phyloP scores from a whole-genome alignment of 2,797 vertebrate genomes.

The Leptoclinus maculatus region DNA sequence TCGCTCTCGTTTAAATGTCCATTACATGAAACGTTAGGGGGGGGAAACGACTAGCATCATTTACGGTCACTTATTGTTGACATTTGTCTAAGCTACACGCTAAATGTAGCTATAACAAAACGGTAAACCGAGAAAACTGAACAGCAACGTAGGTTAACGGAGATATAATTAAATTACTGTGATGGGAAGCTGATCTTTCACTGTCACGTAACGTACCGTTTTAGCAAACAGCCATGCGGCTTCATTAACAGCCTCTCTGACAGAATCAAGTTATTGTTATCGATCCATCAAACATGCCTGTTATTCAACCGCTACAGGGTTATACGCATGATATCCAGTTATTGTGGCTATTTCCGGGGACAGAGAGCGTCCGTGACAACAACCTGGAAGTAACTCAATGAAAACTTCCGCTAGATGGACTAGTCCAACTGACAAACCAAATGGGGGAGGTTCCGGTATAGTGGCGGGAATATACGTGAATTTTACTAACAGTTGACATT shows the following conservation, averaged over 20 bases:
- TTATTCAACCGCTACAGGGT: constrained; percentile 2
- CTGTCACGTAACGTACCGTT: neutral
- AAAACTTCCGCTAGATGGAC: constrained; percentile 72
- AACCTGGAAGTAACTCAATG: constrained; percentile 64
- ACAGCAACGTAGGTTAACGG: neutral
- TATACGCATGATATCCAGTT: neutral
- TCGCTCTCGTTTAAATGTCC: neutral
- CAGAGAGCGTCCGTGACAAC: constrained; percentile 81
- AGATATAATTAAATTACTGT: neutral
- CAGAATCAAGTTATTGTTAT: neutral
- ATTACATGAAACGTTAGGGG: neutral
- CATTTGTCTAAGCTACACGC: neutral
- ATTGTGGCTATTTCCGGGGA: constrained; percentile 51
- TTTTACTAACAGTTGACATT: accelerated
- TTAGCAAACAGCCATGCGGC: neutral
- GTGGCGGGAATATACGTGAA: accelerated
- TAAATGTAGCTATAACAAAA: neutral
- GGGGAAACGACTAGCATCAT: neutral
- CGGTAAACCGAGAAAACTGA: neutral
- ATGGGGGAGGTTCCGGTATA: accelerated
- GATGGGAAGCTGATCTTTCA: neutral
- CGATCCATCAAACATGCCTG: neutral
- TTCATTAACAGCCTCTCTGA: neutral
- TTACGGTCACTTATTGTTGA: neutral
- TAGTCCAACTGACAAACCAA: constrained; percentile 30